These are phyloP conservation scores for Rhinichthys osculus DNA, from an alignment of 2,797 vertebrate genomes.

Conservation along the genomic window DNA sequence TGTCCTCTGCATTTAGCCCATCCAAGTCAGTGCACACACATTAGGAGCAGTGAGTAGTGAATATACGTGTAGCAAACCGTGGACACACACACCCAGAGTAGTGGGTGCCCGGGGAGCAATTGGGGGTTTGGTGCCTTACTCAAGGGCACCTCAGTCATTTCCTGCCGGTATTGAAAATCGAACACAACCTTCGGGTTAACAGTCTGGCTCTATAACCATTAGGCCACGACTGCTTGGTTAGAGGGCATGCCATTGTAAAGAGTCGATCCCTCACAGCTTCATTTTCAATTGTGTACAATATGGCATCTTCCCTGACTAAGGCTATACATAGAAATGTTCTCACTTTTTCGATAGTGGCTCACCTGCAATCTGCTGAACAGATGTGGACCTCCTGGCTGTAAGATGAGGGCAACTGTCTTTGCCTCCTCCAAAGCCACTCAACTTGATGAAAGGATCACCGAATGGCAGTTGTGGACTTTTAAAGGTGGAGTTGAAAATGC, in stretches of 20 bases:
- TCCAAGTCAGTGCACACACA: neutral
- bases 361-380: conserved; percentile 89
- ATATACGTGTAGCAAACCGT: neutral
- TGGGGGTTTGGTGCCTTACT: neutral
- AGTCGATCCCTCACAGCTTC: neutral
- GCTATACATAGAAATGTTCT: neutral
- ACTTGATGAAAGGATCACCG: conserved; percentile 80
- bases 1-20: neutral
- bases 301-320: neutral
- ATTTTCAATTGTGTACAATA: conserved; percentile 3
- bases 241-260: neutral
- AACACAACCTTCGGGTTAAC: neutral
- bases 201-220: neutral
- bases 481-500: conserved; percentile 81
- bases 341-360: conserved; percentile 35
- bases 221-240: neutral
- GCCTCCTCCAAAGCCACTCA: conserved; percentile 76
- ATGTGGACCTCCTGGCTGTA: conserved; percentile 82
- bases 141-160: neutral
- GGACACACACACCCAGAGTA: no score
- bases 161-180: neutral
- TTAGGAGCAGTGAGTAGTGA: neutral
- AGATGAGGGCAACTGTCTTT: conserved; percentile 80
- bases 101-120: no score
- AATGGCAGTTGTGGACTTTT: conserved; percentile 82